Evolutionary conservation across 1,140 invertebrate genomes (phyloP).

Genomic region (Laodelphax striatellus): DNA sequence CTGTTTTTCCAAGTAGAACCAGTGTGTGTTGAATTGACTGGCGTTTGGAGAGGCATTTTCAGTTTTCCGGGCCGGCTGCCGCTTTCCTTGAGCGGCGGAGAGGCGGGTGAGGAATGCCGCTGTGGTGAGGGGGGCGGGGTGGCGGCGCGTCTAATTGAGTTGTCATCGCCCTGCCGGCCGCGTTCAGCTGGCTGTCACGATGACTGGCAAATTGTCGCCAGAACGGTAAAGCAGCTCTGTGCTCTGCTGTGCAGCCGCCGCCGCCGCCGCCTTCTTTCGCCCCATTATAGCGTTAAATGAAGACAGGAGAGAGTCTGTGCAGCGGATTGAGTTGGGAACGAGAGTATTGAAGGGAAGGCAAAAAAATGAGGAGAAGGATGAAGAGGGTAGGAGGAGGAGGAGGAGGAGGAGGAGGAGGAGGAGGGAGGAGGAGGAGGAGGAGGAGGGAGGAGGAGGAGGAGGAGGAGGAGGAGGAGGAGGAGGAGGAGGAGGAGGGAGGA

Average conservation of each 20-base stretch:
- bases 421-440: constrained; percentile 10
- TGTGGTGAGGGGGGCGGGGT: too few relatives aligned
- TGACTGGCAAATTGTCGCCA: neutral
- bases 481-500: neutral
- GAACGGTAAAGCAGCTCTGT: neutral
- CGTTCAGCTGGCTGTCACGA: constrained; percentile 20
- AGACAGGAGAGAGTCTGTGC: neutral
- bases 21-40: too few relatives aligned
- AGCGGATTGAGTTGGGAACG: neutral
- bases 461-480: constrained; percentile 3
- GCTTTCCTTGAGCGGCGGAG: too few relatives aligned
- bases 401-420: constrained; percentile 9
- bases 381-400: neutral
- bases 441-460: too few relatives aligned
- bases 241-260: neutral
- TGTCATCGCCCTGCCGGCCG: constrained; percentile 24
- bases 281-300: neutral
- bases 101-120: too few relatives aligned
- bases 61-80: too few relatives aligned
- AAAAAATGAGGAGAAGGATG: neutral
- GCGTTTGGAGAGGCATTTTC: too few relatives aligned
- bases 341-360: neutral
- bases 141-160: too few relatives aligned
- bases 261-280: neutral
- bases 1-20: too few relatives aligned